phyloP scores from a whole-genome alignment of 2,113 vertebrate species.

The Fukomys damarensis region DNA sequence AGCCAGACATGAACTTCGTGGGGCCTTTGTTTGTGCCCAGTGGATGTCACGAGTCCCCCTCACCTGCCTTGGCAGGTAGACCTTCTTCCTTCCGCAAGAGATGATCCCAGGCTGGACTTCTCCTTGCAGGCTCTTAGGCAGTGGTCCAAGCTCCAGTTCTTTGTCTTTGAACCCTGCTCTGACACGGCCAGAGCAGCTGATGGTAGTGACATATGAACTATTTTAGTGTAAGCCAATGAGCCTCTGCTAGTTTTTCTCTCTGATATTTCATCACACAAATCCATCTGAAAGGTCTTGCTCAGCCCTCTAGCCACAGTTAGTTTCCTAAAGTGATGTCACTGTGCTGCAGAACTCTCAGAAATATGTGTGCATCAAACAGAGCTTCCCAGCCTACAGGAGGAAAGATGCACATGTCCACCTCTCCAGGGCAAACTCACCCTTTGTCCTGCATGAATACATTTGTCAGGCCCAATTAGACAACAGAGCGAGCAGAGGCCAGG shows the following conservation, averaged over 20 bases:
- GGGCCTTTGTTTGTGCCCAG: neutral
- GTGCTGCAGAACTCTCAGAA: neutral
- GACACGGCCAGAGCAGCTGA: neutral
- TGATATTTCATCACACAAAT: accelerated
- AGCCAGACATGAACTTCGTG: neutral
- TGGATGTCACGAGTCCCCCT: accelerated
- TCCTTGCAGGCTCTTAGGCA: neutral
- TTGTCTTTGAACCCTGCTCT: neutral
- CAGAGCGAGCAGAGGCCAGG: neutral
- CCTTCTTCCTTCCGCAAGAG: neutral
- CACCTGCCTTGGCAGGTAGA: neutral
- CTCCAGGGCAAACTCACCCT: neutral
- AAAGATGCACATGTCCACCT: accelerated
- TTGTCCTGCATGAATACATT: neutral
- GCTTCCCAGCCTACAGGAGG: neutral
- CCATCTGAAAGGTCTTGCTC: neutral
- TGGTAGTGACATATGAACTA: neutral
- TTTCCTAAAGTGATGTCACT: neutral
- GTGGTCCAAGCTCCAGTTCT: too few species aligned
- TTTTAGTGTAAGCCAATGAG: neutral
- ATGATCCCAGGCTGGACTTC: accelerated
- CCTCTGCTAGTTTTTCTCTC: neutral
- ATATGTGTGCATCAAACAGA: neutral
- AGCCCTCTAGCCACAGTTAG: neutral
- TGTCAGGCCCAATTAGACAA: neutral